Conservation (phyloP, 2,113 vertebrate genomes). For the Rhadina sibilatrix region DNA sequence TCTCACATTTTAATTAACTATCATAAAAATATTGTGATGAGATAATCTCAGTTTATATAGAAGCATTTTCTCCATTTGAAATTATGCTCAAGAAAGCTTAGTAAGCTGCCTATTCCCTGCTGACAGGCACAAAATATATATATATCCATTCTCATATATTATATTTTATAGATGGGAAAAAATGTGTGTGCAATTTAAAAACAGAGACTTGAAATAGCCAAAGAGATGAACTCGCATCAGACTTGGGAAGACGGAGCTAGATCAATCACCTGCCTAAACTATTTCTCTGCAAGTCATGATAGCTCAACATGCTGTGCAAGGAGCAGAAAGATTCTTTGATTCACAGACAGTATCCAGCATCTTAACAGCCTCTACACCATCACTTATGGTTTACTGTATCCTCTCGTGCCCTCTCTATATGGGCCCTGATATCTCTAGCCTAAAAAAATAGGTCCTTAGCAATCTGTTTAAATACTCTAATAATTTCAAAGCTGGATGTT, state of each 20-base stretch:
- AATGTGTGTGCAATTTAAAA: neutral
- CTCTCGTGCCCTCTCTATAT: neutral
- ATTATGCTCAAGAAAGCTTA: slow-evolving; percentile 46
- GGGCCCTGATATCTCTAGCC: neutral
- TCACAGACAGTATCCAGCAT: neutral
- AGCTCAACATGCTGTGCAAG: neutral
- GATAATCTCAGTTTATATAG: slow-evolving; percentile 54
- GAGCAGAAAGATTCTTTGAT: neutral
- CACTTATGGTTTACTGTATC: fast-evolving
- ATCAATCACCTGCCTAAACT: neutral
- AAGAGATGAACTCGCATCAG: neutral
- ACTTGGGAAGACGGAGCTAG: neutral
- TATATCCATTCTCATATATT: neutral
- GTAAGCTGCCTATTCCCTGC: slow-evolving; percentile 42
- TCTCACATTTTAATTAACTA: slow-evolving; percentile 69
- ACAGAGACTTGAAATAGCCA: neutral
- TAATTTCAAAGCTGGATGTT: neutral
- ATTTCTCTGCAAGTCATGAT: neutral
- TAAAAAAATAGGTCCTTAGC: neutral
- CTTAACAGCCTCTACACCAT: neutral
- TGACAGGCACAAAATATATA: slow-evolving; percentile 31
- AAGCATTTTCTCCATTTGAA: slow-evolving; percentile 50
- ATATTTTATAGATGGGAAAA: neutral
- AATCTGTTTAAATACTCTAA: neutral
- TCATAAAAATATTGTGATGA: slow-evolving; percentile 67